Conservation (phyloP, 2,797 vertebrate species). For the Falco rusticolus region DNA sequence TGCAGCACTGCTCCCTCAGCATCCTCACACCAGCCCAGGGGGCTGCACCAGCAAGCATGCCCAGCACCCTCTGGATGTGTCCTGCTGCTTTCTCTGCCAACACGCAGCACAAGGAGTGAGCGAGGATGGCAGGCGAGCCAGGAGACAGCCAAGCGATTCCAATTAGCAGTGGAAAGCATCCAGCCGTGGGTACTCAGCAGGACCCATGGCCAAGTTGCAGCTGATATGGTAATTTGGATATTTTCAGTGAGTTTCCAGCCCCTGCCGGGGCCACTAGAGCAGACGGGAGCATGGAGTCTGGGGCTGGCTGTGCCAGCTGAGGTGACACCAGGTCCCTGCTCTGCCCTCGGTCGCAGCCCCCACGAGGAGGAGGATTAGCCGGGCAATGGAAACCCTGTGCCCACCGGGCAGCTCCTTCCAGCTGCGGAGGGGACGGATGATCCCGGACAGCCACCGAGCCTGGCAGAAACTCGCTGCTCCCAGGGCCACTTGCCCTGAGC, state of each 20-base stretch:
- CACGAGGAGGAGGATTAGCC: neutral
- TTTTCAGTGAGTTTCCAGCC: neutral
- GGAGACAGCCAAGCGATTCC: neutral
- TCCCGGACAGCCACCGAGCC: rapidly evolving
- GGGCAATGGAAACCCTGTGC: rapidly evolving
- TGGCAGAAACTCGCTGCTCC: neutral
- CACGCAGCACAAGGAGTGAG: neutral
- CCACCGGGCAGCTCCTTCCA: rapidly evolving
- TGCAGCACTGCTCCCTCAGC: neutral
- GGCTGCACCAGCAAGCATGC: neutral
- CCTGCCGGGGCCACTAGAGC: neutral
- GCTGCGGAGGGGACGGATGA: neutral
- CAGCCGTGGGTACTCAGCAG: neutral
- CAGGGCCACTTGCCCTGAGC: neutral
- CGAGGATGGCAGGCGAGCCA: neutral
- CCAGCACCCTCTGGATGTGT: neutral
- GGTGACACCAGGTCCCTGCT: neutral
- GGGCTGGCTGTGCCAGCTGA: neutral
- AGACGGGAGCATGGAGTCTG: rapidly evolving
- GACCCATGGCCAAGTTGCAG: neutral
- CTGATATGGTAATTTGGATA: neutral
- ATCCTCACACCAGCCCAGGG: rapidly evolving
- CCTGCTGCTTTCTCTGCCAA: neutral
- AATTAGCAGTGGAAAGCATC: neutral
- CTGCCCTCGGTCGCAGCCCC: neutral